phyloP scores from a whole-genome alignment of 2,888 invertebrate genomes.

The Amiota mariae region DNA sequence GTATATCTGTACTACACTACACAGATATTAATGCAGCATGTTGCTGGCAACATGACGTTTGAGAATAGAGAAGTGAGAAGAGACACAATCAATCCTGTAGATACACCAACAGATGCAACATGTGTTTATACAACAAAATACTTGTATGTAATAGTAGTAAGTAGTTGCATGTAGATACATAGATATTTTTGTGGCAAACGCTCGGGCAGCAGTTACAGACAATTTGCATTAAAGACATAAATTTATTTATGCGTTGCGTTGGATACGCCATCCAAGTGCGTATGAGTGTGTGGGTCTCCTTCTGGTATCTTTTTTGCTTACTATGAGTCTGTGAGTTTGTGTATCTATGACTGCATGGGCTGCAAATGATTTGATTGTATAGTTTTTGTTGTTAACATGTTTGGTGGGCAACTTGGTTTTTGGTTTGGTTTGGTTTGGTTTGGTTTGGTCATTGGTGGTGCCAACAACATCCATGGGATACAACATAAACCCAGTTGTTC shows the following conservation, averaged over 20 bases:
- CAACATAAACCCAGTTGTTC: background rate
- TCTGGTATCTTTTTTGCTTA: no score
- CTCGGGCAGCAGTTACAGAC: slow-evolving; percentile 26
- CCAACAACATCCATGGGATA: background rate
- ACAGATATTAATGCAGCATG: background rate
- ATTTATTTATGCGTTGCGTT: slow-evolving; percentile 27
- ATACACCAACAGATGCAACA: slow-evolving; percentile 13
- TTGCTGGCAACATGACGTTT: background rate
- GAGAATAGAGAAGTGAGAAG: background rate
- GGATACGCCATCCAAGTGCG: background rate
- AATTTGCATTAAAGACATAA: slow-evolving; percentile 32
- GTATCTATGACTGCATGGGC: background rate
- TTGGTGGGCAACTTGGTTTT: background rate
- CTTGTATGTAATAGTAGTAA: background rate
- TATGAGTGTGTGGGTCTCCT: background rate
- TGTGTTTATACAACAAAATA: slow-evolving; percentile 1
- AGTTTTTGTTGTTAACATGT: background rate
- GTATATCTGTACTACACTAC: background rate
- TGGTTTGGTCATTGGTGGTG: background rate
- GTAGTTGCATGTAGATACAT: background rate
- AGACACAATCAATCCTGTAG: background rate
- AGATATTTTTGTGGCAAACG: slow-evolving; percentile 8
- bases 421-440: background rate
- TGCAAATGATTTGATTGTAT: background rate
- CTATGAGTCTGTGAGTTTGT: background rate